These are phyloP conservation scores for Brienomyrus brachyistius DNA, from an alignment of 2,113 vertebrate species.

Conservation along the genomic window DNA sequence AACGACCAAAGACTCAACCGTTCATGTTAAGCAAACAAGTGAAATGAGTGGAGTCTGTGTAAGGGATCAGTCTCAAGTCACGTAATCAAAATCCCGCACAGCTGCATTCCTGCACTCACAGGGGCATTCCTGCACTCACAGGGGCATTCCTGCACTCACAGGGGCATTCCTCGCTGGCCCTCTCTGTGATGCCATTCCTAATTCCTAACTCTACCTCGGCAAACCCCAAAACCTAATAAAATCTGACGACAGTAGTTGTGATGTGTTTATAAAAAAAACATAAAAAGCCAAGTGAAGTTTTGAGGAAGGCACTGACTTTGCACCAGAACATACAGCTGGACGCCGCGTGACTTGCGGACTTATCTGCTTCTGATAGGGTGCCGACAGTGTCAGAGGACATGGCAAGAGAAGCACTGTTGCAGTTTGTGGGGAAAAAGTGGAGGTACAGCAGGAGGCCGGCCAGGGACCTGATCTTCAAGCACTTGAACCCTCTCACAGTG, in stretches of 20 bases:
- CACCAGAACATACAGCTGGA: neutral
- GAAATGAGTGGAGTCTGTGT: neutral
- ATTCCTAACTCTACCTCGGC: neutral
- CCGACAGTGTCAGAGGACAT: slow-evolving; percentile 62
- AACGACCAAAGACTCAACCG: neutral
- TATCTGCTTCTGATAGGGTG: slow-evolving; percentile 41
- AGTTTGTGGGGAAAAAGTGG: slow-evolving; percentile 63
- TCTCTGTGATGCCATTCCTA: neutral
- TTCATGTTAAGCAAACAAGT: neutral
- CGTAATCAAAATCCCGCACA: neutral
- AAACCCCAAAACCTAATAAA: neutral
- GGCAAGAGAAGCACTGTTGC: slow-evolving; percentile 65
- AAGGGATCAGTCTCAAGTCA: neutral
- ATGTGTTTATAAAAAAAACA: neutral
- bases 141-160: neutral
- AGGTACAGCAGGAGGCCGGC: slow-evolving; percentile 62
- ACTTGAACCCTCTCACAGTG: slow-evolving; percentile 55
- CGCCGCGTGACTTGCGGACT: neutral
- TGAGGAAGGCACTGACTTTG: neutral
- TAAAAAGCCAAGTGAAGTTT: neutral
- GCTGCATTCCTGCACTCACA: neutral
- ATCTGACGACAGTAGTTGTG: neutral
- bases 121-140: neutral
- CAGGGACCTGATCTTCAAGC: slow-evolving; percentile 59
- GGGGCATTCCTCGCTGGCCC: neutral